Base-by-base conservation (phyloP, 2,888 invertebrate species). In the Drosophila yooni region DNA sequence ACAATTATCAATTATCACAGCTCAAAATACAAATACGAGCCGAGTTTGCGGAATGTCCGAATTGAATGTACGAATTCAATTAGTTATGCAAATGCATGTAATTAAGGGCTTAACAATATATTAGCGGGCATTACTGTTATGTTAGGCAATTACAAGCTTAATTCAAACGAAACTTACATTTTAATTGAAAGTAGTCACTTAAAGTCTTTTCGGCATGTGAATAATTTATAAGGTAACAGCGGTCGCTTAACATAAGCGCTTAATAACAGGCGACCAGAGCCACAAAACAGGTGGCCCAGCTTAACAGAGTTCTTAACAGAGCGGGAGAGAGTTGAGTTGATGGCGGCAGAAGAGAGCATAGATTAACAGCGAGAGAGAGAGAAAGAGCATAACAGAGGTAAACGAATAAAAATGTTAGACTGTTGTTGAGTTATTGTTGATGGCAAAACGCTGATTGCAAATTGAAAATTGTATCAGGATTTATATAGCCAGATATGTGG, bases 11-110 rank as follows among this genome's bases (percentile, higher is more conserved):
- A 71, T 72, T 65, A 67, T 59, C 33, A 25, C 13, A 64, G 50
- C 43, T 36, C 31, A 50, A 51, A 53, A 27, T 31, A 21, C 29
- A 36, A 50, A 29, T 40, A 13, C 18, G 18, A n/a, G n/a, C n/a
- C n/a, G n/a, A n/a, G n/a, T n/a, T n/a, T n/a, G n/a, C n/a, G n/a
- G n/a, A n/a, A n/a, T n/a, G n/a, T n/a, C n/a, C n/a, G n/a, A n/a
- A n/a, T n/a, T n/a, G n/a, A 18, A 25, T 54, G 54, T 27, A n/a
- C 8, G 29, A 43, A 70, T 68, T 63, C 15, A 70, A 86, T 87
- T 79, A 64, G 73, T 76, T 71, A 83, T 80, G 75, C 73, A 86
- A 86, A 79, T 73, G 52, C 71, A 70, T 77, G 75, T 80, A 77
- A 86, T 85, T 81, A 71, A 62, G 58, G 50, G 52, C 76, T 80